A percentile compares a stretch with the other conserved stretches of the same genome.
These are phyloP conservation scores for Autographa pulchrina DNA, from an alignment of 2,888 invertebrate genomes.

Conservation along the genomic window DNA sequence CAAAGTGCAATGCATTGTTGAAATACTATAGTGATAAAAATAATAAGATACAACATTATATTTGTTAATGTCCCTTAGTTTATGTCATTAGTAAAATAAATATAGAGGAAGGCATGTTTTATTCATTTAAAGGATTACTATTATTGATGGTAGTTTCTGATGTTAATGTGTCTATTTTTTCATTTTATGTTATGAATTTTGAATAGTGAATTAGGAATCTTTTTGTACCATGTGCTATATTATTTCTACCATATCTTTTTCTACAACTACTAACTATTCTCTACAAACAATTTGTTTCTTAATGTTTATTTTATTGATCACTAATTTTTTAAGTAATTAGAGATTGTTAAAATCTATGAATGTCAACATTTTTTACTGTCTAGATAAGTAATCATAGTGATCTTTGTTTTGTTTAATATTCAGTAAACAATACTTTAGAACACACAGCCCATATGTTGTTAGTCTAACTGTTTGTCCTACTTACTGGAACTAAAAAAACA, in stretches of 20 bases:
- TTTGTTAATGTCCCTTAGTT: not conserved
- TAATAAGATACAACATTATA: not conserved
- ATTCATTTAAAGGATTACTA: not conserved
- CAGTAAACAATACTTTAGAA: not conserved
- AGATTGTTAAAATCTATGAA: not conserved
- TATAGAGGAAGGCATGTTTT: not conserved
- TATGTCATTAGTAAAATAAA: not conserved
- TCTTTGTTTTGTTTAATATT: constrained; percentile 1
- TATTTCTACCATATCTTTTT: not conserved
- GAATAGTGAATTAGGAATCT: not conserved
- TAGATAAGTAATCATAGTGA: not conserved
- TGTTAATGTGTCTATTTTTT: too few species aligned
- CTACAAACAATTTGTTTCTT: not conserved
- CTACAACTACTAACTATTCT: not conserved
- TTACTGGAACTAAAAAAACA: not conserved
- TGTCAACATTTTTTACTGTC: not conserved
- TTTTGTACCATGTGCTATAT: not conserved
- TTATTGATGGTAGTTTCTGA: not conserved
- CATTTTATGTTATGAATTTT: not conserved
- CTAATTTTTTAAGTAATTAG: not conserved
- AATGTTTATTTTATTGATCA: not conserved
- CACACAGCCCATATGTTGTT: not conserved
- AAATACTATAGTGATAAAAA: not conserved
- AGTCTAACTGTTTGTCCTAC: not conserved
- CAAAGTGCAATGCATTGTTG: not conserved